A percentile compares a stretch with the other conserved stretches of the same genome.
Evolutionary conservation across 2,888 invertebrate genomes (phyloP).

Genomic region (Diaperis boleti): DNA sequence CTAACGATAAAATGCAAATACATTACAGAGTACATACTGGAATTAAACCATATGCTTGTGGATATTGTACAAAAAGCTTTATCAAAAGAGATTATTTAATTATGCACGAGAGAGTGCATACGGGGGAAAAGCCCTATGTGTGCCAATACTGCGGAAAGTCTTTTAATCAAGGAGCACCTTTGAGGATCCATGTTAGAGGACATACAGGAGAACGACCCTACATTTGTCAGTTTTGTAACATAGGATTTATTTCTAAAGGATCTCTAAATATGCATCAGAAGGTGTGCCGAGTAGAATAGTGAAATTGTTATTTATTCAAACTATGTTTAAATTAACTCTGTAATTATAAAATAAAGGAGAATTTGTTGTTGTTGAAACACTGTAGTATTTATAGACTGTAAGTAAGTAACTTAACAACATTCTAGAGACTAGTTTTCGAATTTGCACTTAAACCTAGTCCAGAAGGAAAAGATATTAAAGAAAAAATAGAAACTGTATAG

Average conservation of each 20-base stretch:
- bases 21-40: conserved; percentile 57
- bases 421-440: too few relatives aligned
- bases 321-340: background rate
- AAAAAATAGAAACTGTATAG: too few relatives aligned
- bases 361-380: too few relatives aligned
- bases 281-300: conserved; percentile 44
- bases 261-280: conserved; percentile 57
- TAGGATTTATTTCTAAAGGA: conserved; percentile 56
- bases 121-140: conserved; percentile 61
- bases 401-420: too few relatives aligned
- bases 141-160: conserved; percentile 62
- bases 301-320: background rate
- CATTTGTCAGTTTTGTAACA: conserved; percentile 57
- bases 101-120: conserved; percentile 62
- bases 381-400: too few relatives aligned
- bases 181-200: conserved; percentile 58
- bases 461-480: too few relatives aligned
- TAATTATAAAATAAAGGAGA: background rate
- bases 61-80: conserved; percentile 58
- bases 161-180: conserved; percentile 58
- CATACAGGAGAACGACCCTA: conserved; percentile 61
- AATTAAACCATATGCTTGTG: conserved; percentile 58
- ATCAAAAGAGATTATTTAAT: conserved; percentile 59
- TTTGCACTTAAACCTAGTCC: too few relatives aligned
- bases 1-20: conserved; percentile 55